These are phyloP conservation scores for Octomys mimax DNA, from an alignment of 2,797 vertebrate species.

Conservation along the genomic window DNA sequence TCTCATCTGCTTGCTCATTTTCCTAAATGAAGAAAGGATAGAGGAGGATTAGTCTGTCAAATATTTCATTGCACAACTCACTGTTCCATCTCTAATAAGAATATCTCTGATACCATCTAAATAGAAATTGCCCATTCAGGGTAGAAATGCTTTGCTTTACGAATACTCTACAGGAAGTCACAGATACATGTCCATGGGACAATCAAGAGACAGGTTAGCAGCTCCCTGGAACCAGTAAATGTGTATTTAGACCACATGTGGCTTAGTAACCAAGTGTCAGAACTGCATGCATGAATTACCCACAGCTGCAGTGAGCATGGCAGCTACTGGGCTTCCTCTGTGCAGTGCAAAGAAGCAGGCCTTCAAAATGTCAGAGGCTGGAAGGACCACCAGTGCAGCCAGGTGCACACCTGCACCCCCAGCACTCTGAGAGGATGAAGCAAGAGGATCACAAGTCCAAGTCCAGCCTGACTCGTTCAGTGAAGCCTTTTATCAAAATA, in stretches of 20 bases:
- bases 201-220: not conserved
- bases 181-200: not conserved
- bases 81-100: not conserved
- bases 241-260: not conserved
- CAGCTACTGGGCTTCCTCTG: not conserved
- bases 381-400: too few species aligned
- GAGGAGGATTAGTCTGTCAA: not conserved
- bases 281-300: not conserved
- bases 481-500: not conserved
- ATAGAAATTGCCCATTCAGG: not conserved
- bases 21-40: not conserved
- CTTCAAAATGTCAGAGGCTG: not conserved
- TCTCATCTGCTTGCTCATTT: not conserved
- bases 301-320: not conserved
- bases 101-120: not conserved
- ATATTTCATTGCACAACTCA: not conserved
- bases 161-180: not conserved
- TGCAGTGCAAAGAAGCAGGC: not conserved
- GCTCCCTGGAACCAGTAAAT: not conserved
- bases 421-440: not conserved
- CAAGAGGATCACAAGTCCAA: not conserved
- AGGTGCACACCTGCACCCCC: not conserved
- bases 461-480: not conserved
- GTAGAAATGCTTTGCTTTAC: not conserved
- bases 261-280: not conserved